A percentile compares a stretch with the other conserved stretches of the same genome.
Conservation (phyloP, 2,113 vertebrate species). For the Trichechus manatus region DNA sequence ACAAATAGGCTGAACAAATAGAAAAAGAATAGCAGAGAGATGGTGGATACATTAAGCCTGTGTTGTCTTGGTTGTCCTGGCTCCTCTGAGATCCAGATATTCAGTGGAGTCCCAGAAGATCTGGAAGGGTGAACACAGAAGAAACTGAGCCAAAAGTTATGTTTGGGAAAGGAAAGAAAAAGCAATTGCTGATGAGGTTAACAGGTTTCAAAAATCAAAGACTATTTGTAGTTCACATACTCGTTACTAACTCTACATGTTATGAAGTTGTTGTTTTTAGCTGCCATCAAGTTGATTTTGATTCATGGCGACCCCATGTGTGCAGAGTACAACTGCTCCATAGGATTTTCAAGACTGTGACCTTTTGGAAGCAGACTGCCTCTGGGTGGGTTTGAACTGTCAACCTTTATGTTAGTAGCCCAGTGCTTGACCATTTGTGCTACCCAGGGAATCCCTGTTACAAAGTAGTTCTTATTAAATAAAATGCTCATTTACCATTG, state of each 20-base stretch:
- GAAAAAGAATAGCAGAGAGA: neutral
- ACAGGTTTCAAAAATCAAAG: neutral
- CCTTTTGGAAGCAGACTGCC: neutral
- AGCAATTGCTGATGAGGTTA: neutral
- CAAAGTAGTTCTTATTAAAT: slow-evolving; percentile 29
- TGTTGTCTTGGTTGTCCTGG: neutral
- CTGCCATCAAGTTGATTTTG: neutral
- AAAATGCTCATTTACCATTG: slow-evolving; percentile 22
- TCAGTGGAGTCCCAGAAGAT: neutral
- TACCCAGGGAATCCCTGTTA: neutral
- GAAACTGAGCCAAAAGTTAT: neutral
- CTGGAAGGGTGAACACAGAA: neutral
- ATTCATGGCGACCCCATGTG: neutral
- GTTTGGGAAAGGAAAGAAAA: neutral
- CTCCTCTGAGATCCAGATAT: neutral
- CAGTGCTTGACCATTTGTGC: neutral
- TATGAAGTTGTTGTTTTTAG: neutral
- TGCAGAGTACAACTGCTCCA: neutral
- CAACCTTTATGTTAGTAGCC: neutral
- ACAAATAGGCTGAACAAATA: neutral
- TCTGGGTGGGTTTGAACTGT: neutral
- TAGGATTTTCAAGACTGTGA: neutral
- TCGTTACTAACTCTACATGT: neutral
- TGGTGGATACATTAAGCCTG: too few relatives aligned
- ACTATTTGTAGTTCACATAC: neutral